These are phyloP conservation scores for Hystrix brachyura DNA, from an alignment of 2,113 vertebrate species.

Conservation along the genomic window DNA sequence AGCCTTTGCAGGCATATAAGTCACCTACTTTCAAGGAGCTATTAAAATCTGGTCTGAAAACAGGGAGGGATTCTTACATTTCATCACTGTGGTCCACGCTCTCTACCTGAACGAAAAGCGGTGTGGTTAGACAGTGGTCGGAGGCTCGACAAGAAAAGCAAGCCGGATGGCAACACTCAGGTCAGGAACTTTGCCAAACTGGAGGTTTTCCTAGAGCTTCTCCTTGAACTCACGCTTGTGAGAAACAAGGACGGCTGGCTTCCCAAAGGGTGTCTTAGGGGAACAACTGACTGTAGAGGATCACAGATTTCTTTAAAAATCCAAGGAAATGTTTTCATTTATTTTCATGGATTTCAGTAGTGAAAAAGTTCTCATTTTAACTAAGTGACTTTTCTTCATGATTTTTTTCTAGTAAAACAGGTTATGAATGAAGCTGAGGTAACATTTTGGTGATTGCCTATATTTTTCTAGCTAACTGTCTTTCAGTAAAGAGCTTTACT, in stretches of 20 bases:
- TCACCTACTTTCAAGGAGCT: not conserved
- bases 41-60: not conserved
- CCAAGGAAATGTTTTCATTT: not conserved
- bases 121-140: not conserved
- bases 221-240: not conserved
- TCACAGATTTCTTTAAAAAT: not conserved
- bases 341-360: not conserved
- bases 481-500: not conserved
- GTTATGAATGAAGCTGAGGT: not conserved
- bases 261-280: not conserved
- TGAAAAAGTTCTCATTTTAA: not conserved
- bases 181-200: not conserved
- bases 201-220: not conserved
- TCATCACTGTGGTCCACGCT: not conserved
- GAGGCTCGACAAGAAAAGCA: not conserved
- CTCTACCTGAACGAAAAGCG: not conserved
- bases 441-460: not conserved
- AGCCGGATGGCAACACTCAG: not conserved
- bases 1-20: not conserved
- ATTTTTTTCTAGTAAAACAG: not conserved
- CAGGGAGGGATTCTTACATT: not conserved
- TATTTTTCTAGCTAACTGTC: conserved; percentile 11
- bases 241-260: not conserved
- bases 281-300: not conserved
- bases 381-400: not conserved